Base-by-base conservation (phyloP, 1,140 invertebrate genomes). In the Subanguina moxae region DNA sequence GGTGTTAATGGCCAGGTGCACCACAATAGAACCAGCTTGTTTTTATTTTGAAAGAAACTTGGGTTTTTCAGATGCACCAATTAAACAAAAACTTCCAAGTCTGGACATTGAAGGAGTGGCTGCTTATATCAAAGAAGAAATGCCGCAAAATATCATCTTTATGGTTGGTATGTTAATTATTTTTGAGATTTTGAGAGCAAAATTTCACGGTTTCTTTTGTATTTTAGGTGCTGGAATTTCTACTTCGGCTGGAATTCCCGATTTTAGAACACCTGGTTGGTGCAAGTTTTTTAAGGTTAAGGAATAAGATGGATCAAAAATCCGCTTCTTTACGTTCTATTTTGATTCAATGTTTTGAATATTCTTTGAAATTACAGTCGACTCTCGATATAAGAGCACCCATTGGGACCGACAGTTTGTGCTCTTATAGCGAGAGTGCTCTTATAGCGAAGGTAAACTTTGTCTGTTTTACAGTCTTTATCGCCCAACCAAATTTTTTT, bases 201-300 rank as follows among this genome's bases (percentile, higher is more conserved):
- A 38, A 38, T 5, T 5, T 38, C 3, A 38, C 11, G n/a, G 11
- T 38, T 38, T 38, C 3, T 38, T 38, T 38, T 38, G 32, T 38
- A 38, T 11, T 38, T 38, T 38, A 38, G 48, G 85, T 9, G 85
- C 85, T 57, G 85, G 85, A 1, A 84, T 86, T 45, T 85, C 84
- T 68, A 87, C 86, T 42, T 82, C 86, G 17, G 86, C 86, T 82
- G 86, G 86, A 19, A 85, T 86, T 57, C 84, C 84, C 38, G 85
- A 86, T 70, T 86, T 78, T 57, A 57, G 76, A 19, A 92, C 90
- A 32, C 92, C 92, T 7, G 90, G 89, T 57, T 65, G 3, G 56
- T 64, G 13, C 0, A 65, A 30, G 43, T 15, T 23, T 8, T 27
- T 45, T n/a, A 1, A 65, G 19, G 5, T 32, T 57, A 56, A 65